Conservation (phyloP, 2,797 vertebrate genomes). For the Austrolebias charrua region DNA sequence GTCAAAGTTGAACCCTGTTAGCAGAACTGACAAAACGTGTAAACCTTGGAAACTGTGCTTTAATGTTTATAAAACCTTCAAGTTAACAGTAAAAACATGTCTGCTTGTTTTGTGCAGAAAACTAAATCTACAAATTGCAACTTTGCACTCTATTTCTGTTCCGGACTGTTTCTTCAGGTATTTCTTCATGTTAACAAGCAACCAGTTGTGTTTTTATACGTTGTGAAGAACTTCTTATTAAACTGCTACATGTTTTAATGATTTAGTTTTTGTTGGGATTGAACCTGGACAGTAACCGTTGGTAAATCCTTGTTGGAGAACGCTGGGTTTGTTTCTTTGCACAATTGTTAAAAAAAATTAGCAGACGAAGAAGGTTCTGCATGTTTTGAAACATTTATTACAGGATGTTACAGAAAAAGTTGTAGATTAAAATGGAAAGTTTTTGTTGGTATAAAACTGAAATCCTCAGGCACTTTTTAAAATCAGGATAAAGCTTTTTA, state of each 20-base stretch:
- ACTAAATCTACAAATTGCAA: neutral
- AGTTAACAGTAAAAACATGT: neutral
- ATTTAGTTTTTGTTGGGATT: too few relatives aligned
- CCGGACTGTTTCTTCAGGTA: neutral
- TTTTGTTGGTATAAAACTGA: conserved; percentile 51
- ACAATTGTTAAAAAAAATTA: neutral
- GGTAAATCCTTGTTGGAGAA: too few relatives aligned
- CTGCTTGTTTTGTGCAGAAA: neutral
- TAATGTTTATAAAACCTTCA: neutral
- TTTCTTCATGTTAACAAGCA: neutral
- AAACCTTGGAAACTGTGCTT: too few relatives aligned
- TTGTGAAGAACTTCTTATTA: neutral
- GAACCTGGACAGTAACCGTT: too few relatives aligned
- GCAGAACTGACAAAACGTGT: neutral
- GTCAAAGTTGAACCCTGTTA: too few relatives aligned
- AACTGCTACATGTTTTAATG: too few relatives aligned
- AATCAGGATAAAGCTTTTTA: conserved; percentile 44
- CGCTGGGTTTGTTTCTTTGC: neutral
- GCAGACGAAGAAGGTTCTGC: neutral
- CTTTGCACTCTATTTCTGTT: neutral
- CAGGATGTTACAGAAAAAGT: conserved; percentile 46
- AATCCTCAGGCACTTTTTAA: conserved; percentile 75
- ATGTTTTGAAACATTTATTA: conserved; percentile 61
- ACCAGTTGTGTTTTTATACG: neutral
- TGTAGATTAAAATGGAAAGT: conserved; percentile 29